These are phyloP conservation scores for Tuberolachnus salignus DNA, from an alignment of 2,888 invertebrate genomes.

Conservation along the genomic window DNA sequence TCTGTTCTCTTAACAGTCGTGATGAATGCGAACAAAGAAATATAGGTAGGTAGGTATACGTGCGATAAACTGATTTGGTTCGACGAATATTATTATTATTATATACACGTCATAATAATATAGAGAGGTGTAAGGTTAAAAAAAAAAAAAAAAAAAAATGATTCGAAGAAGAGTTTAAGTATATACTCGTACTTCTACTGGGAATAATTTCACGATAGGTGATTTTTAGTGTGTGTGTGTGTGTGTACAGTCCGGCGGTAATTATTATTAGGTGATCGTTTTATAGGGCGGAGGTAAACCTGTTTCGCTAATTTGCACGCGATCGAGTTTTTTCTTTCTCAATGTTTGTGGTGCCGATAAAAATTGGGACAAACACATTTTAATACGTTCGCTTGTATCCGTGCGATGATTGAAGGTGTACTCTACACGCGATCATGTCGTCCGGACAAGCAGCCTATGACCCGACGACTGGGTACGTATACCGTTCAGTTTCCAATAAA, in stretches of 20 bases:
- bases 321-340: slow-evolving; percentile 7
- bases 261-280: slow-evolving; percentile 3
- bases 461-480: too few relatives aligned
- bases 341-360: slow-evolving; percentile 4
- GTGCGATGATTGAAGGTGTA: too few relatives aligned
- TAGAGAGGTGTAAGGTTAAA: not conserved
- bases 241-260: too few relatives aligned
- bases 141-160: not conserved
- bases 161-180: not conserved
- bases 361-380: not conserved
- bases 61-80: slow-evolving; percentile 11
- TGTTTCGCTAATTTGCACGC: slow-evolving; percentile 21
- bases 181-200: too few relatives aligned
- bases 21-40: slow-evolving; percentile 19
- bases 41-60: too few relatives aligned
- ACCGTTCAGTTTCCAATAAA: too few relatives aligned
- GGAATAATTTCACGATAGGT: not conserved
- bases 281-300: slow-evolving; percentile 3
- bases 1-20: not conserved
- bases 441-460: too few relatives aligned
- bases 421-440: too few relatives aligned
- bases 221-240: not conserved
- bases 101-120: too few relatives aligned
- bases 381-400: too few relatives aligned
- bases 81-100: not conserved